Percentiles rank a stretch among this genome's conserved stretches.
phyloP scores from a whole-genome alignment of 2,113 vertebrate species.

The Lepus europaeus region DNA sequence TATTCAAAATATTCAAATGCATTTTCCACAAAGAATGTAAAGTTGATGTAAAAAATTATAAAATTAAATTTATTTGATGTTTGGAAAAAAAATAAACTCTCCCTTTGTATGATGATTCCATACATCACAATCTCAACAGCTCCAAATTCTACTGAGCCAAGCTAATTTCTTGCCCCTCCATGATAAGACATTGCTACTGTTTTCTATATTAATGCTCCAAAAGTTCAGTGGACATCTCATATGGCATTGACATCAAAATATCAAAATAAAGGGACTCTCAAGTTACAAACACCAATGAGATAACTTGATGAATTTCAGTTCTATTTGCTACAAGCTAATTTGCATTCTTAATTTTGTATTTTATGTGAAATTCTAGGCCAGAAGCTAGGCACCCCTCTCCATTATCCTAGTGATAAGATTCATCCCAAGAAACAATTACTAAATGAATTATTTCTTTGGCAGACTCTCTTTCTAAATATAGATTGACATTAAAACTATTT shows the following conservation, averaged over 20 bases:
- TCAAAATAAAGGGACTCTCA: neutral
- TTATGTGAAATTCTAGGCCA: neutral
- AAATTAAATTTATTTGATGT: too few species aligned
- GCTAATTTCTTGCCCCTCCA: neutral
- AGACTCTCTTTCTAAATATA: constrained; percentile 1
- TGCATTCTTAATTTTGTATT: neutral
- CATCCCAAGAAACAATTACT: neutral
- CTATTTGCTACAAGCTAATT: neutral
- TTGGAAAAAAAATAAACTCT: too few species aligned
- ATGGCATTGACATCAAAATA: neutral
- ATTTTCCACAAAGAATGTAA: too few species aligned
- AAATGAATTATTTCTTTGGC: neutral
- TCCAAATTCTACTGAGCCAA: neutral
- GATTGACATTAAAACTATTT: neutral
- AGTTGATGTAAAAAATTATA: too few species aligned
- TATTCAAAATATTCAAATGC: too few species aligned
- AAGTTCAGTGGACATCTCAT: neutral
- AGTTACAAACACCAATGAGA: neutral
- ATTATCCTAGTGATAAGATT: neutral
- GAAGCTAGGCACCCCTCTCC: neutral
- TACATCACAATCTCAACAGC: neutral
- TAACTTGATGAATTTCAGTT: neutral
- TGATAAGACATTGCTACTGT: neutral
- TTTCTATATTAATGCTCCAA: neutral
- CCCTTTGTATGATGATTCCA: neutral